Conservation (phyloP, 2,797 vertebrate genomes). For the Halcyon smyrnensis region DNA sequence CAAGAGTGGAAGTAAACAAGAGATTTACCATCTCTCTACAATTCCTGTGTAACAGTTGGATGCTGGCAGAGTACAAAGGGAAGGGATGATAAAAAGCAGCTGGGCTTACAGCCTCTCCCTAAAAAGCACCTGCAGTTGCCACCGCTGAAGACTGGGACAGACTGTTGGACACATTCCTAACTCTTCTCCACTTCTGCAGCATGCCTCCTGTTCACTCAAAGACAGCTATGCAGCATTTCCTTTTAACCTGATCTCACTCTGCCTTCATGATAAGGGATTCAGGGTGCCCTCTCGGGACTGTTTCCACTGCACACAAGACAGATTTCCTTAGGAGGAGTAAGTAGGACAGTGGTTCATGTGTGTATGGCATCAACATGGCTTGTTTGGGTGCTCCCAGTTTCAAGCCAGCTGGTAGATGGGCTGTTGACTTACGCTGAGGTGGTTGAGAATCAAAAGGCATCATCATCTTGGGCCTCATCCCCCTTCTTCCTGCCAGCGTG, state of each 20-base stretch:
- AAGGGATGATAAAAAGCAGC: neutral
- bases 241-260: neutral
- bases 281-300: neutral
- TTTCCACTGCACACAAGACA: neutral
- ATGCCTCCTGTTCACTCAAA: neutral
- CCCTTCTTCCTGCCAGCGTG: constrained; percentile 92
- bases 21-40: neutral
- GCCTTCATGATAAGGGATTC: neutral
- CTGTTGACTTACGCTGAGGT: constrained; percentile 93
- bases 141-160: neutral
- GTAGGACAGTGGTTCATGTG: neutral
- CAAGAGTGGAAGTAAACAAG: neutral
- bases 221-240: neutral
- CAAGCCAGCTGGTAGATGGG: neutral
- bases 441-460: constrained; percentile 98
- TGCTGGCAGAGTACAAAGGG: neutral
- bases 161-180: neutral
- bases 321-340: neutral
- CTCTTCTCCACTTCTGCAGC: neutral
- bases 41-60: neutral
- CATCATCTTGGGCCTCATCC: constrained; percentile 99
- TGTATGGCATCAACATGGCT: neutral
- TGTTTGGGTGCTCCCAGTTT: neutral
- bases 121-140: neutral
- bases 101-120: neutral